phyloP scores from a whole-genome alignment of 2,888 invertebrate species.

The Volucella inflata region DNA sequence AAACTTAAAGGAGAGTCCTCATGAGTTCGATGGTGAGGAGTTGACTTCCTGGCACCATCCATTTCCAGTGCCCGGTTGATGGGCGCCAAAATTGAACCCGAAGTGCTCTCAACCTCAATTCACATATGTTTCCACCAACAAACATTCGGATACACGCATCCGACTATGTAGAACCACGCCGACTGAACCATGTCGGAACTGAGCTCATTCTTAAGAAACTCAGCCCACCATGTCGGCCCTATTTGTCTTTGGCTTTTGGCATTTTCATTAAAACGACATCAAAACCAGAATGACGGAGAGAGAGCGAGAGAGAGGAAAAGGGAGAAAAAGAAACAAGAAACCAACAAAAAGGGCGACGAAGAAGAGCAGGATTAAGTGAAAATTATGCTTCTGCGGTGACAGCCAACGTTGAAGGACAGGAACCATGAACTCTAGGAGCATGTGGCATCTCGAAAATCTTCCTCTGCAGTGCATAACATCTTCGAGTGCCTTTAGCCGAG shows the following conservation, averaged over 20 bases:
- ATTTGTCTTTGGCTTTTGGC: conserved; percentile 73
- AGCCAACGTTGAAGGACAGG: conserved; percentile 64
- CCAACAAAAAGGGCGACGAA: not conserved
- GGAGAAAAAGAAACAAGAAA: conserved; percentile 9
- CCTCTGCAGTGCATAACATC: conserved; percentile 7
- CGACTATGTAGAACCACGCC: not conserved
- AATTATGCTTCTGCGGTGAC: conserved; percentile 71
- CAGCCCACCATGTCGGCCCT: conserved; percentile 6
- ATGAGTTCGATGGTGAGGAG: not conserved
- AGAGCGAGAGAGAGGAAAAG: not conserved
- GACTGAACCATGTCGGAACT: not conserved
- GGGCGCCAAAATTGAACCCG: conserved; percentile 45
- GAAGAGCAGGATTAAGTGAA: conserved; percentile 69
- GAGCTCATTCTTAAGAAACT: not conserved
- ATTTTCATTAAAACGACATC: conserved; percentile 73
- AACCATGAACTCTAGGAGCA: conserved; percentile 21
- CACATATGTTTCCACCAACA: conserved; percentile 28
- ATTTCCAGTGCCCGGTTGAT: conserved; percentile 54
- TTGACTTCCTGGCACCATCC: conserved; percentile 57
- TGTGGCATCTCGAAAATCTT: not conserved
- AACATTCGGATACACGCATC: conserved; percentile 29
- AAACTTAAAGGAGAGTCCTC: conserved; percentile 4
- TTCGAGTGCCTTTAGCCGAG: conserved; percentile 29
- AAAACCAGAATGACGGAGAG: conserved; percentile 46
- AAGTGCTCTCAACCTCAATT: not conserved